These are phyloP conservation scores for Ciconia boyciana DNA, from an alignment of 2,113 vertebrate genomes.

Conservation along the genomic window DNA sequence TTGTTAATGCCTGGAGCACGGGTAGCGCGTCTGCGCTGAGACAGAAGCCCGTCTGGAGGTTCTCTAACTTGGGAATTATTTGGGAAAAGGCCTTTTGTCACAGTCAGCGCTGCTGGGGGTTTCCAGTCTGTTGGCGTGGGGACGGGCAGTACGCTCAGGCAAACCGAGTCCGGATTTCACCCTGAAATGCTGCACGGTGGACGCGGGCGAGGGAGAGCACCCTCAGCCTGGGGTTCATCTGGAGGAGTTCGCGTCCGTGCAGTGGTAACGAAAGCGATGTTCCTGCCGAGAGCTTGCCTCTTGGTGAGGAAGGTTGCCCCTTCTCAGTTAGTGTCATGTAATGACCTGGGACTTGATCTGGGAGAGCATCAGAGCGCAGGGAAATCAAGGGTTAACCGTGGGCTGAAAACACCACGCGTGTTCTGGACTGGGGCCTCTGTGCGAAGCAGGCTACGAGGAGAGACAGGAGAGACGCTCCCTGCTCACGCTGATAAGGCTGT, in stretches of 20 bases:
- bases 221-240: background rate
- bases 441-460: background rate
- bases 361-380: background rate
- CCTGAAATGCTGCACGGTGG: fast-evolving
- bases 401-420: background rate
- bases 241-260: background rate
- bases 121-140: background rate
- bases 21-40: background rate
- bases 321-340: background rate
- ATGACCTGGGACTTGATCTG: background rate
- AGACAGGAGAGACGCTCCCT: background rate
- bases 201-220: background rate
- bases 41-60: background rate
- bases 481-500: fast-evolving
- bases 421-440: background rate
- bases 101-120: background rate
- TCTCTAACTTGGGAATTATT: background rate
- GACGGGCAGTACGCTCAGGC: fast-evolving
- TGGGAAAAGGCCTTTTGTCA: background rate
- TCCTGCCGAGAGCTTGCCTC: background rate
- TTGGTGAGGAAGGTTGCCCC: background rate
- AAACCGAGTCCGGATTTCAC: too few relatives aligned
- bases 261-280: fast-evolving
- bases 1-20: background rate
- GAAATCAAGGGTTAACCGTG: too few relatives aligned